A percentile compares a stretch with the other conserved stretches of the same genome.
phyloP scores from a whole-genome alignment of 92 coral and sea anemone species.

The Umimayanthus chanpuru region DNA sequence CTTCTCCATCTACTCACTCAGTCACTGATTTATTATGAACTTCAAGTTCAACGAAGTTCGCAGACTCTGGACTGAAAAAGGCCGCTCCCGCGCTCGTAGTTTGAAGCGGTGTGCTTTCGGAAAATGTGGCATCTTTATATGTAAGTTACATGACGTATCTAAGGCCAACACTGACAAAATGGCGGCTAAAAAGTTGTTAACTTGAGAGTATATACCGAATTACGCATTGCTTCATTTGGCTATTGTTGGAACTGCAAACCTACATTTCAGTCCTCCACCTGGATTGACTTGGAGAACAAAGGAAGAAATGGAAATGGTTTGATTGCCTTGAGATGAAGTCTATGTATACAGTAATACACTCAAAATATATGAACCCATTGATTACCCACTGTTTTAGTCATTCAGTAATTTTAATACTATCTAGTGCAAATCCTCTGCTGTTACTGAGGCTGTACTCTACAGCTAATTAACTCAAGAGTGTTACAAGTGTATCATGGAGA shows the following conservation, averaged over 20 bases:
- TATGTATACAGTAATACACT: no score
- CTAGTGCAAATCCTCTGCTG: no score
- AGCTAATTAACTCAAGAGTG: neutral
- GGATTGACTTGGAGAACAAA: neutral
- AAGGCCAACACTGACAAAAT: neutral
- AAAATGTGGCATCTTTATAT: neutral
- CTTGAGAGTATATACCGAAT: neutral
- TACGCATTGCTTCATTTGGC: neutral
- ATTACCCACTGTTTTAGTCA: neutral
- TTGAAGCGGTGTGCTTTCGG: neutral
- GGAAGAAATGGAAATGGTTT: neutral
- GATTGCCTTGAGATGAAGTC: neutral
- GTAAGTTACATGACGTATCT: no score
- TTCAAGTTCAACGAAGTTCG: neutral
- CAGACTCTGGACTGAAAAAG: no score
- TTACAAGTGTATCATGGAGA: neutral
- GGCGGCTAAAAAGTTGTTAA: neutral
- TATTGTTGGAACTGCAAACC: neutral
- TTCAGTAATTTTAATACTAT: no score
- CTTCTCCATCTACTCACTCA: slow-evolving; percentile 4
- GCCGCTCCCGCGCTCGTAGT: neutral
- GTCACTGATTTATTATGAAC: neutral
- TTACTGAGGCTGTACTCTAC: neutral
- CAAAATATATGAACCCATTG: no score
- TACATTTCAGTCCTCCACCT: neutral